Conservation (phyloP, 2,888 invertebrate genomes). For the Quadriops clusia region DNA sequence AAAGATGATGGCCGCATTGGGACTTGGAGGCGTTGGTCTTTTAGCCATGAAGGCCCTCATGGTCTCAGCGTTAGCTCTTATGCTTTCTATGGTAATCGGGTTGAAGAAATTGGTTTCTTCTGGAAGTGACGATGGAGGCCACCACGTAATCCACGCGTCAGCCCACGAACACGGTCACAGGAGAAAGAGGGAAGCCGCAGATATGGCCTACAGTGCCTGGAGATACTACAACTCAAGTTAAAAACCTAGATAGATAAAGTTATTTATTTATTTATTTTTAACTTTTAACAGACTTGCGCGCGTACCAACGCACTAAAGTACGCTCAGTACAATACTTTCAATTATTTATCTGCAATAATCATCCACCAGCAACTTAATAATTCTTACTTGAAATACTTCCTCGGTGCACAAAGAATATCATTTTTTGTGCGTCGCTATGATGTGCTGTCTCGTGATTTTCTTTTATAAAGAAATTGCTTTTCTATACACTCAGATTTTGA, state of each 20-base stretch:
- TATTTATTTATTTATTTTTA: conserved; percentile 17
- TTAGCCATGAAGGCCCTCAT: conserved; percentile 58
- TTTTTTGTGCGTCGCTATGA: too few relatives aligned
- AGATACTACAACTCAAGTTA: conserved; percentile 29
- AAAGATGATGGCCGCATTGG: conserved; percentile 63
- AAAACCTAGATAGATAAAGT: conserved; percentile 10
- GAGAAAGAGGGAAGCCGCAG: conserved; percentile 32
- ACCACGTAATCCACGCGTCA: conserved; percentile 41
- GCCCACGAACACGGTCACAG: conserved; percentile 41
- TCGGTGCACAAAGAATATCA: too few relatives aligned
- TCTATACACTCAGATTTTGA: too few relatives aligned
- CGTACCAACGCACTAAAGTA: too few relatives aligned
- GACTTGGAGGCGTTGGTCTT: conserved; percentile 62
- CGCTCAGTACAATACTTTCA: too few relatives aligned
- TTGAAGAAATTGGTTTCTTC: conserved; percentile 55
- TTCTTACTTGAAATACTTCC: too few relatives aligned
- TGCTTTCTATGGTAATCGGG: conserved; percentile 64
- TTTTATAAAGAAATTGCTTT: too few relatives aligned
- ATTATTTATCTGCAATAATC: too few relatives aligned
- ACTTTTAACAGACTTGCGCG: too few relatives aligned
- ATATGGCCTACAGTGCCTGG: conserved; percentile 37
- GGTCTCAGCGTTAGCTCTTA: conserved; percentile 56
- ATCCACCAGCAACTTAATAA: too few relatives aligned
- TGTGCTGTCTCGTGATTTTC: too few relatives aligned
- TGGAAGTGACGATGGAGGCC: conserved; percentile 37